phyloP scores from a whole-genome alignment of 1,140 invertebrate species.

The Caenorhabditis briggsae region DNA sequence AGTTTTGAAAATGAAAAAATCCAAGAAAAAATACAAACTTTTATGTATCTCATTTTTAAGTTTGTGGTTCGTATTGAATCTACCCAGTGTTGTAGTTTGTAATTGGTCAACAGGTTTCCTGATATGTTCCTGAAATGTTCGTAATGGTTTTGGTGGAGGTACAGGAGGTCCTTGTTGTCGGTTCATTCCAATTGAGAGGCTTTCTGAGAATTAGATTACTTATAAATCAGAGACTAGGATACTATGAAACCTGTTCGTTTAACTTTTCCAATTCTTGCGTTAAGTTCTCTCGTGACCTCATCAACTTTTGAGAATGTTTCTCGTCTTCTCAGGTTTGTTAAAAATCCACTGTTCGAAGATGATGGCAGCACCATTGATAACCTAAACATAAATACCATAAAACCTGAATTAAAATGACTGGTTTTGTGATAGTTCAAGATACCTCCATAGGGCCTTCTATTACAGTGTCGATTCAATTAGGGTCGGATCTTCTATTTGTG shows the following conservation, averaged over 20 bases:
- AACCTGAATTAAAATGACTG: too few relatives aligned
- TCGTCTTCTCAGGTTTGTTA: constrained; percentile 37
- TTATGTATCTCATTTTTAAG: neutral
- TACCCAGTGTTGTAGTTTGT: constrained; percentile 22
- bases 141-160: constrained; percentile 55
- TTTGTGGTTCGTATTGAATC: constrained; percentile 2
- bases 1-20: too few relatives aligned
- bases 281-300: constrained; percentile 14
- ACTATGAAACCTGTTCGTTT: constrained; percentile 1
- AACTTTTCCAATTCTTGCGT: constrained; percentile 29
- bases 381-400: neutral
- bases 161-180: constrained; percentile 5
- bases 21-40: neutral
- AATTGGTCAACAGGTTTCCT: constrained; percentile 8
- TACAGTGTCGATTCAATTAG: too few relatives aligned
- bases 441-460: too few relatives aligned
- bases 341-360: neutral
- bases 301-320: constrained; percentile 58
- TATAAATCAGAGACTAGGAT: neutral
- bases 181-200: constrained; percentile 26
- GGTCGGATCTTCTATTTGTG: too few relatives aligned
- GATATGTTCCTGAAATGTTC: constrained; percentile 47
- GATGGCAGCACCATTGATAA: constrained; percentile 51
- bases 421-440: too few relatives aligned
- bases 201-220: neutral